phyloP scores from a whole-genome alignment of 2,888 invertebrate species.

The Mycalesis mineus region DNA sequence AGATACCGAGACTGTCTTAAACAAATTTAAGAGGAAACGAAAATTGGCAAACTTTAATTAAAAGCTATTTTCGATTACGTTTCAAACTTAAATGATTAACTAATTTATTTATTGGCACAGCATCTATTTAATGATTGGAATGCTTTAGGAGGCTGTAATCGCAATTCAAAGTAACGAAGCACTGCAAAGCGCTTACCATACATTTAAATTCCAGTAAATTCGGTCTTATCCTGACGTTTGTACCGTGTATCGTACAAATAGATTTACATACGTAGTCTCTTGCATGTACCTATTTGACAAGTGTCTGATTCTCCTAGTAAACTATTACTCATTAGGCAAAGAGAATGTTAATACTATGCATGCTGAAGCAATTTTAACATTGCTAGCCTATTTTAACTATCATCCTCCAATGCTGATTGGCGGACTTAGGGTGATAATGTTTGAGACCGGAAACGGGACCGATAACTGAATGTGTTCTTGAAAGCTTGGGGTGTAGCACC shows the following conservation, averaged over 20 bases:
- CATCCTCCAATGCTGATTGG: too few relatives aligned
- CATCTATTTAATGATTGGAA: not conserved
- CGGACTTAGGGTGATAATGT: too few relatives aligned
- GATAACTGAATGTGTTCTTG: too few relatives aligned
- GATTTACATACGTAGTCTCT: not conserved
- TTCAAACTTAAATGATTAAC: constrained; percentile 26
- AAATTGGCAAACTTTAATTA: constrained; percentile 37
- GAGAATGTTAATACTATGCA: too few relatives aligned
- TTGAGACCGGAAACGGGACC: too few relatives aligned
- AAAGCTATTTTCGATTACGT: constrained; percentile 34
- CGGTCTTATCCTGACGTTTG: not conserved
- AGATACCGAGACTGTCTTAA: constrained; percentile 29
- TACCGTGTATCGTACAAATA: not conserved
- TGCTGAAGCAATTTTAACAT: too few relatives aligned
- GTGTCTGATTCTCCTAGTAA: not conserved
- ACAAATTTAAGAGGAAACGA: constrained; percentile 35
- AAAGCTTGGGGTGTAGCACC: too few relatives aligned
- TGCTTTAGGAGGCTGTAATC: not conserved
- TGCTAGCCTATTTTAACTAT: too few relatives aligned
- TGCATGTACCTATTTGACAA: not conserved
- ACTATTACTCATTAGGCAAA: not conserved
- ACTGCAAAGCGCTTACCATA: constrained; percentile 4
- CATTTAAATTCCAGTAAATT: not conserved
- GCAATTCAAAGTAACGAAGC: constrained; percentile 4
- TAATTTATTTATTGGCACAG: constrained; percentile 26